Base-by-base conservation (phyloP, 1,140 invertebrate genomes). In the Drosophila equinoxialis region DNA sequence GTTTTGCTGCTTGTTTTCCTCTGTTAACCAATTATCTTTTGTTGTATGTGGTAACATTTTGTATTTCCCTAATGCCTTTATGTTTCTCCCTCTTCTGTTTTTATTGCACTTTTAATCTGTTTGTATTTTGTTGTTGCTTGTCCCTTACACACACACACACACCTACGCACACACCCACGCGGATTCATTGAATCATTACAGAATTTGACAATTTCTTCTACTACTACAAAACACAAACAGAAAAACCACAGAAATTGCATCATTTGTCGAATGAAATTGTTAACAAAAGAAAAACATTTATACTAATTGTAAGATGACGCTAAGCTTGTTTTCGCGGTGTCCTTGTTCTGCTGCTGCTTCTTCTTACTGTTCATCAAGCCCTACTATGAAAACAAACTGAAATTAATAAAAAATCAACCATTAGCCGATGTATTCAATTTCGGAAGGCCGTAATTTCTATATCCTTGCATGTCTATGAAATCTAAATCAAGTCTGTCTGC, bases 191-290 rank as follows among this genome's bases (percentile, higher is more conserved):
- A 20, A 51, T 51, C 17, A 51, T 51, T 51, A 23, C 17, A 51
- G 45, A 30, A 51, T 51, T 23, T 51, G 45, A 51, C 17, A 23
- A 5, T 6, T 17, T 17, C 14, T 17, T 10, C 65, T 45, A 73
- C 65, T 45, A 73, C 55, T 66, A 74, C 55, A 74, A 65, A 60
- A 74, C 71, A 74, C 42, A 33, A 74, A 30, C 39, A 51, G 8
- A 7, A 7, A 20, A 48, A 17, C 30, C 23, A 26, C 10, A 8
- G 10, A 41, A 72, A 76, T 67, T 82, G 71, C 80, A 82, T 48
- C 14, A 48, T 20, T 48, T 48, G 45, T 48, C 17, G 7, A 51
- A 51, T 51, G 45, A 23, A 51, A 51, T 51, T 11, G 37, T 51
- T 23, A 51, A 51, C 14, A 51, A 20, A 20, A 23, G 4, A 51